A percentile compares a stretch with the other conserved stretches of the same genome.
phyloP scores from a whole-genome alignment of 2,797 vertebrate species.

The Nannoperca australis region DNA sequence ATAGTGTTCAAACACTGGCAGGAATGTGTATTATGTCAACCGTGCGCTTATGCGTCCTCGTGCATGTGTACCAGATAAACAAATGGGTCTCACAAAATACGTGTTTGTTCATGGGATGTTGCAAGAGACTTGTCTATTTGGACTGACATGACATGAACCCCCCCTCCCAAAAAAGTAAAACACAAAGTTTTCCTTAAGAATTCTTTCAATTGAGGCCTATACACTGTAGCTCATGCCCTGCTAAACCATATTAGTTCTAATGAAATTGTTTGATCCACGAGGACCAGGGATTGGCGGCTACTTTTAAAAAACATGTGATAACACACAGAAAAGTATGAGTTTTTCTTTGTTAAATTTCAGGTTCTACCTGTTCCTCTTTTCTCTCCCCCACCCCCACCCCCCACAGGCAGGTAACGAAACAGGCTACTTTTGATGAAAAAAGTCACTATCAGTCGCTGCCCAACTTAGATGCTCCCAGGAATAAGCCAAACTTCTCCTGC shows the following conservation, averaged over 20 bases:
- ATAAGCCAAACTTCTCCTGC: conserved; percentile 87
- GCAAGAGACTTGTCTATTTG: not conserved
- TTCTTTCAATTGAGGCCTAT: not conserved
- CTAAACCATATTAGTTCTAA: not conserved
- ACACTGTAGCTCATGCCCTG: not conserved
- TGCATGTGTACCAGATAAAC: not conserved
- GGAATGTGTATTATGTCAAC: not conserved
- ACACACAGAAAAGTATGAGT: not conserved
- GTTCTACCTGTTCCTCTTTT: not conserved
- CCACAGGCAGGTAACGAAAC: conserved; percentile 91
- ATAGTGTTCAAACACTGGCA: not conserved
- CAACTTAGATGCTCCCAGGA: conserved; percentile 85
- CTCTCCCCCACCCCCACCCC: no score
- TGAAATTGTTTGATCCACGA: not conserved
- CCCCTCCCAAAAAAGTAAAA: not conserved
- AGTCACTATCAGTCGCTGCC: conserved; percentile 82
- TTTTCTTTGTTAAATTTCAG: not conserved
- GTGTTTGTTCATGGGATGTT: not conserved
- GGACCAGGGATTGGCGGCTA: not conserved
- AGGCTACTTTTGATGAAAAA: conserved; percentile 80
- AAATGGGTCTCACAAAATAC: not conserved
- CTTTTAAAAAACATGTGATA: not conserved
- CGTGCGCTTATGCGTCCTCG: no score
- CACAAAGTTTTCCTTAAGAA: not conserved
- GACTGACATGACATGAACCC: not conserved